phyloP scores from a whole-genome alignment of 2,113 vertebrate species.

The Elephantulus edwardii region DNA sequence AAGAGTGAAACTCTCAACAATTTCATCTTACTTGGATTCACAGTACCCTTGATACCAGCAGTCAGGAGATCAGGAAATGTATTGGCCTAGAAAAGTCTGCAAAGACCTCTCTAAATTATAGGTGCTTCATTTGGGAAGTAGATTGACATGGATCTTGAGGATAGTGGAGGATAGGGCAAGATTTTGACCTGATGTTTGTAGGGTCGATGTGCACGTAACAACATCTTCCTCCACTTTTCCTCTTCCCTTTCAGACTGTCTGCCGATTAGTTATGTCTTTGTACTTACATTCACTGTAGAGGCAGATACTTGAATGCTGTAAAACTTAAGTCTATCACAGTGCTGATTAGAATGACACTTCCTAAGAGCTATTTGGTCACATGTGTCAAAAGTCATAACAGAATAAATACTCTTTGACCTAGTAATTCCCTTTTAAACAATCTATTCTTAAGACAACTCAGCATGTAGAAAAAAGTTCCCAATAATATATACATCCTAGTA shows the following conservation, averaged over 20 bases:
- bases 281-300: background rate
- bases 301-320: conserved; percentile 3
- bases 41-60: too few relatives aligned
- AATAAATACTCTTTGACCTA: conserved; percentile 22
- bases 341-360: background rate
- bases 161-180: too few relatives aligned
- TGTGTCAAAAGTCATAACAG: conserved; percentile 12
- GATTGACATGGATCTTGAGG: too few relatives aligned
- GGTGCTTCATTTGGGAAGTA: too few relatives aligned
- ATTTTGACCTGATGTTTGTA: too few relatives aligned
- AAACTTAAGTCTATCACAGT: background rate
- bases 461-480: background rate
- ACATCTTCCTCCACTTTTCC: background rate
- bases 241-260: background rate
- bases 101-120: too few relatives aligned
- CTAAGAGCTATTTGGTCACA: background rate
- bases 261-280: background rate
- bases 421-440: conserved; percentile 55
- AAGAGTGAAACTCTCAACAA: too few relatives aligned
- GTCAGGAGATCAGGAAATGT: too few relatives aligned
- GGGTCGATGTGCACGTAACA: too few relatives aligned
- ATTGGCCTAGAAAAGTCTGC: too few relatives aligned
- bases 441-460: conserved; percentile 10
- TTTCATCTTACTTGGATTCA: too few relatives aligned
- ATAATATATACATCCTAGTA: background rate